Percentiles rank a stretch among this genome's conserved stretches.
Conservation (phyloP, 2,888 invertebrate genomes). For the Choristoneura rosaceana region DNA sequence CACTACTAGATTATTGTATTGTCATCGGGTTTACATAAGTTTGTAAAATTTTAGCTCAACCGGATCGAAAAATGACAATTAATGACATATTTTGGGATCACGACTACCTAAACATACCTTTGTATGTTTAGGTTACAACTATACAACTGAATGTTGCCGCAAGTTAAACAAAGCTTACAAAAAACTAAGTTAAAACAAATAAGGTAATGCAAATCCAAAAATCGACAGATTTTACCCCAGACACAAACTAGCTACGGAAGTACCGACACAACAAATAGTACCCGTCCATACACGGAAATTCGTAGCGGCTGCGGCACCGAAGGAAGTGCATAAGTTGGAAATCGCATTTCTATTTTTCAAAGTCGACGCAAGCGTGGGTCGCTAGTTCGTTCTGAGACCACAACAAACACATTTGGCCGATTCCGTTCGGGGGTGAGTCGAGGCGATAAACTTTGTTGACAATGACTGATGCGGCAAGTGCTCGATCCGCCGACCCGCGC, state of each 20-base stretch:
- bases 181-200: too few relatives aligned
- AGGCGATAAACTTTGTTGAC: conserved; percentile 78
- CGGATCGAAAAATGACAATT: too few relatives aligned
- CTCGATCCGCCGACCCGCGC: conserved; percentile 52
- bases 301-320: conserved; percentile 29
- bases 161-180: too few relatives aligned
- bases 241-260: not conserved
- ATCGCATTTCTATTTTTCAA: conserved; percentile 50
- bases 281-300: conserved; percentile 26
- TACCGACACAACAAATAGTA: conserved; percentile 10
- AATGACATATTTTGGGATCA: too few relatives aligned
- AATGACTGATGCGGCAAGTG: conserved; percentile 74
- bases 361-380: conserved; percentile 45
- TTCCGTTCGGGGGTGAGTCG: conserved; percentile 58
- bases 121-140: too few relatives aligned
- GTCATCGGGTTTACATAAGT: too few relatives aligned
- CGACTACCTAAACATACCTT: too few relatives aligned
- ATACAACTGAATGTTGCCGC: too few relatives aligned
- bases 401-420: conserved; percentile 75
- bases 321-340: conserved; percentile 57
- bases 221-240: not conserved
- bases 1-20: too few relatives aligned
- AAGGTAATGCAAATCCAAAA: not conserved
- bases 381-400: conserved; percentile 62
- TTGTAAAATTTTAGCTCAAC: too few relatives aligned